Conservation (phyloP, 2,888 invertebrate genomes). For the Pterostichus niger region DNA sequence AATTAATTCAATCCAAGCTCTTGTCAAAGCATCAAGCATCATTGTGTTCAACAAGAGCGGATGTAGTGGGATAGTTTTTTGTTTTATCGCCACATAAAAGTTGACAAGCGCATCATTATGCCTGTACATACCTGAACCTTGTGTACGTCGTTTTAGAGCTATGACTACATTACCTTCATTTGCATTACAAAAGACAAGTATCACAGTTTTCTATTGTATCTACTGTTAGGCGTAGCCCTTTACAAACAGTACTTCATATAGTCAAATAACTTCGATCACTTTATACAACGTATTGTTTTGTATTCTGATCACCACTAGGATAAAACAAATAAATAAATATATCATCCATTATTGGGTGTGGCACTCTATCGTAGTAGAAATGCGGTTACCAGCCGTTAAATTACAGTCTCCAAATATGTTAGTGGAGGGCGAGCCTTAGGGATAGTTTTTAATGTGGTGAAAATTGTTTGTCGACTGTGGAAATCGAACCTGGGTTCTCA, state of each 20-base stretch:
- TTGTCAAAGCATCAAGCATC: not conserved
- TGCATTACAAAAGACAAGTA: conserved; percentile 10
- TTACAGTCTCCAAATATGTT: too few relatives aligned
- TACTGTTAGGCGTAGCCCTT: not conserved
- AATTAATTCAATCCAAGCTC: conserved; percentile 25
- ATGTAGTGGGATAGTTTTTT: conserved; percentile 18
- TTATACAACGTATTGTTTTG: too few relatives aligned
- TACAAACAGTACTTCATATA: not conserved
- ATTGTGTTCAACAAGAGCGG: not conserved
- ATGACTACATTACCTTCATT: conserved; percentile 20
- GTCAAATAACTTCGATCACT: not conserved
- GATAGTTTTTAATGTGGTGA: too few relatives aligned
- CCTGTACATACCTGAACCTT: not conserved
- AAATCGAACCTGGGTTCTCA: too few relatives aligned
- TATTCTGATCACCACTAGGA: too few relatives aligned
- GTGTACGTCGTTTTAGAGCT: conserved; percentile 2
- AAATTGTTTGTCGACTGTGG: too few relatives aligned
- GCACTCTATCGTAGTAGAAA: too few relatives aligned
- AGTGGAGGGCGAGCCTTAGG: too few relatives aligned
- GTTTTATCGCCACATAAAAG: not conserved
- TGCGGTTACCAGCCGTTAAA: too few relatives aligned
- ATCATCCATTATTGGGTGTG: too few relatives aligned
- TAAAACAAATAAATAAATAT: too few relatives aligned
- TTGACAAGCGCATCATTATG: conserved; percentile 22
- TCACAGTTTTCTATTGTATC: conserved; percentile 8